Evolutionary conservation across 2,113 vertebrate genomes (phyloP), one percentile per base, ranked within the genome.

Genomic region (Sprattus sprattus): DNA sequence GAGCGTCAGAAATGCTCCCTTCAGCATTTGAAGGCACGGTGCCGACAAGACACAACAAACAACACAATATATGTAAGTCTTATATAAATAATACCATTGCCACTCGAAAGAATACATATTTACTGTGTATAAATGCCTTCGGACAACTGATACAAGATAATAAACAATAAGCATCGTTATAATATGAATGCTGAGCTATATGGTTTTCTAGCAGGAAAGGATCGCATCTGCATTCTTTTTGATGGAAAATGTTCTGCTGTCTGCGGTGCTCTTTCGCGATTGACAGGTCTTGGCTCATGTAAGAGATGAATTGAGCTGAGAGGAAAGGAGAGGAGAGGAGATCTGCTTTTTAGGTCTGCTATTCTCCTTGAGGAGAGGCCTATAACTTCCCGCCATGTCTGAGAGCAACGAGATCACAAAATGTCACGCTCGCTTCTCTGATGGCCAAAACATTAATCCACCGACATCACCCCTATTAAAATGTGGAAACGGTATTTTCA

Each of bases 401-500:
- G 71, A 44, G 28, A 78, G 71, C 28, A 78, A 78, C 71, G 71
- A 78, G 71, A 78, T 4, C 71, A 39, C 71, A 28, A 78, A 78
- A 78, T 78, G 71, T 78, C 71, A 78, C 71, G 71, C 71, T 78
- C 71, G 71, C 32, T 78, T 78, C 20, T 78, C 71, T 78, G 71
- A 39, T 78, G 71, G 71, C 71, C 71, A 39, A 78, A 78, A 78
- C 71, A 78, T 78, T 78, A 78, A 78, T 78, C 71, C 32, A 78
- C 28, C 71, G 28, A 32, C 71, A 78, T 78, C 71, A 78, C 71
- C 71, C 28, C 71, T 13, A 39, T 78, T 78, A 78, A 78, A 78
- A 78, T 39, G 71, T 78, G 71, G 71, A 78, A 78, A 78, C 71
- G 71, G 71, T 78, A 78, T 39, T 78, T 78, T 78, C 71, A 78